Evolutionary conservation across 30 jellyfish, hydroid and myxozoan species (phyloP), one percentile per base, ranked within the genome.

Genomic region (Cassiopea andromeda): DNA sequence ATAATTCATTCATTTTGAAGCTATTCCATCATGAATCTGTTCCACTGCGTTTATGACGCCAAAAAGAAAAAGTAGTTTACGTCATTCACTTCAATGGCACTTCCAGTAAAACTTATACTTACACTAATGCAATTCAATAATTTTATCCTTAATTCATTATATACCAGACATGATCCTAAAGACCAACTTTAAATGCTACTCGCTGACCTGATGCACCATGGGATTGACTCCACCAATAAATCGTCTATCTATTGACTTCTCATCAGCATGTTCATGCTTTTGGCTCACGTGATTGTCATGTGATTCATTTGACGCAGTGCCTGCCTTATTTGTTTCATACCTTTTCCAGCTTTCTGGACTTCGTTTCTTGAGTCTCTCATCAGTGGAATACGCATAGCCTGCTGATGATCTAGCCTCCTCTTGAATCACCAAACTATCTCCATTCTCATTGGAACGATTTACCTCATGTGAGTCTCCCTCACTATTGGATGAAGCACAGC

Each of bases 101-200:
- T 81, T n/a, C 74, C 90, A 27, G 13, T 58, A 46, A 81, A 66
- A 83, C 10, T 77, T 70, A 44, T 82, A 82, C 68, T 18, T 82
- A 82, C 90, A 82, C 44, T 46, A 44, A 80, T 14, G 69, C 7
- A 67, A 80, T 48, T 38, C 16, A 66, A 66, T 16, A 19, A 66
- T 66, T 66, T 66, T 66, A 66, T 66, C 79, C 54, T 70, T 18
- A 70, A 8, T 70, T 27, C 50, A 83, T 69, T 83, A 54, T 83
- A 49, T 45, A 83, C 76, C 84, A 15, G 7, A 15, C 44, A 46
- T 83, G 43, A 43, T 19, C 46, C 48, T 83, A 64, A 49, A 61
- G 14, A 82, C 15, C 46, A 16, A 48, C 69, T 58, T 58, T 14
- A 78, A n/a, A 83, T 68, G 18, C 64, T 57, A 83, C 74, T 68